Percentiles rank a stretch among this genome's conserved stretches.
These are phyloP conservation scores for Myripristis jacobus DNA, from an alignment of 2,797 vertebrate species.

Conservation along the genomic window DNA sequence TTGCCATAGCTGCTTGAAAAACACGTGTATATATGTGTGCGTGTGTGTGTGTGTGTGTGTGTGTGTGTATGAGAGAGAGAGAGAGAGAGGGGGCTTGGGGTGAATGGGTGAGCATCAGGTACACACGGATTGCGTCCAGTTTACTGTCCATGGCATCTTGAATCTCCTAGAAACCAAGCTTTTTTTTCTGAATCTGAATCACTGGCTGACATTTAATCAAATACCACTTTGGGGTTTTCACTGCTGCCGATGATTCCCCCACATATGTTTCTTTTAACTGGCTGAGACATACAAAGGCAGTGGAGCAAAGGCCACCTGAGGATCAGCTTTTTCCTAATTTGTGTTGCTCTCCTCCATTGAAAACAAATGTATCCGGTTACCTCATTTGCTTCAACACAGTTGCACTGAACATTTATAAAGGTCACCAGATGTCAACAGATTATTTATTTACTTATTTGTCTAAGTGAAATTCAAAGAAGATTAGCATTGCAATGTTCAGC, in stretches of 20 bases:
- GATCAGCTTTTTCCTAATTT: too few relatives aligned
- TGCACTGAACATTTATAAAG: too few relatives aligned
- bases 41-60: conserved; percentile 8
- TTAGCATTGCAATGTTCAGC: not conserved
- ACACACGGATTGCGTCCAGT: conserved; percentile 25
- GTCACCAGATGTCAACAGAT: too few relatives aligned
- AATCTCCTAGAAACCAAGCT: conserved; percentile 14
- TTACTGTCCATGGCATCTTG: conserved; percentile 28
- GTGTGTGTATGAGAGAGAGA: conserved; percentile 18
- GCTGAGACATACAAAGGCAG: too few relatives aligned
- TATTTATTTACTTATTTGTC: conserved; percentile 8
- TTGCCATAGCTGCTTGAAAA: conserved; percentile 35
- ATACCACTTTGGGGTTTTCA: conserved; percentile 19
- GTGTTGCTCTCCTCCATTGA: too few relatives aligned
- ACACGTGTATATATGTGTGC: conserved; percentile 10
- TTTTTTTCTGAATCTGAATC: conserved; percentile 32
- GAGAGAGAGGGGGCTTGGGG: conserved; percentile 11
- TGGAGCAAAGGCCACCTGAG: too few relatives aligned
- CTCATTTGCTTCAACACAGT: too few relatives aligned
- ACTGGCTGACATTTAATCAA: conserved; percentile 51
- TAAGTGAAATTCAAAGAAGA: not conserved
- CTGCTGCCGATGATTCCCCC: conserved; percentile 6
- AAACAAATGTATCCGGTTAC: not conserved
- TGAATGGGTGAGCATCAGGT: not conserved
- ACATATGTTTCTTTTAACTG: not conserved